These are phyloP conservation scores for Percopsis transmontana DNA, from an alignment of 2,113 vertebrate genomes.

Conservation along the genomic window DNA sequence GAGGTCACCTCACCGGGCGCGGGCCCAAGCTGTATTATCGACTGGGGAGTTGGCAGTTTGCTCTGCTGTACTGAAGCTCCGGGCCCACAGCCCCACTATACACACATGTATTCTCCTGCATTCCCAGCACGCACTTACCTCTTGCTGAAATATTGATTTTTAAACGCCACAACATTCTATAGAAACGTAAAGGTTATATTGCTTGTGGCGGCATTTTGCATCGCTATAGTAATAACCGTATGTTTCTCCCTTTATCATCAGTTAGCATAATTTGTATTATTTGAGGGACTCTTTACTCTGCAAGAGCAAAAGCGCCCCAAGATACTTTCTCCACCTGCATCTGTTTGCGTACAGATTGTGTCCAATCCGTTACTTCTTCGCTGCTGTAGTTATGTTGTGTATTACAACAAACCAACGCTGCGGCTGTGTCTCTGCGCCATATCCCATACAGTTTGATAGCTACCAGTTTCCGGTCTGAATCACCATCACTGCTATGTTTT, in stretches of 20 bases:
- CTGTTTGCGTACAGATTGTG: neutral
- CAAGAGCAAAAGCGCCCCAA: slow-evolving; percentile 7
- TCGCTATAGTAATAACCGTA: slow-evolving; percentile 4
- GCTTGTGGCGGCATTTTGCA: slow-evolving; percentile 14
- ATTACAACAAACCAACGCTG: no score
- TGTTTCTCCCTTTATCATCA: neutral
- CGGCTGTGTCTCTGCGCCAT: no score
- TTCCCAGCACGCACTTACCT: slow-evolving; percentile 17
- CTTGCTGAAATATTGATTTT: slow-evolving; percentile 53
- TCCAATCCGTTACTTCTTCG: neutral
- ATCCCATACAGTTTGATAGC: no score
- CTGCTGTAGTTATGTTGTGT: no score
- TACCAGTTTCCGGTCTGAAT: no score
- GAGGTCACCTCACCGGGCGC: slow-evolving; percentile 70
- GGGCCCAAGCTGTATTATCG: slow-evolving; percentile 67
- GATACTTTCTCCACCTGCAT: neutral
- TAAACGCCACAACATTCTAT: slow-evolving; percentile 27
- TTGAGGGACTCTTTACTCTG: slow-evolving; percentile 9
- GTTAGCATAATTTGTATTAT: slow-evolving; percentile 8
- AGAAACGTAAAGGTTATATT: slow-evolving; percentile 45
- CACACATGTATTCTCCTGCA: slow-evolving; percentile 16
- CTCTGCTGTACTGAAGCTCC: slow-evolving; percentile 44
- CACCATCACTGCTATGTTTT: no score
- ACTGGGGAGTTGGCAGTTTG: slow-evolving; percentile 58
- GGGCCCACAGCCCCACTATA: slow-evolving; percentile 44